Evolutionary conservation across 2,113 vertebrate species (phyloP), one percentile per base, ranked within the genome.

Genomic region (Corvus moneduloides): DNA sequence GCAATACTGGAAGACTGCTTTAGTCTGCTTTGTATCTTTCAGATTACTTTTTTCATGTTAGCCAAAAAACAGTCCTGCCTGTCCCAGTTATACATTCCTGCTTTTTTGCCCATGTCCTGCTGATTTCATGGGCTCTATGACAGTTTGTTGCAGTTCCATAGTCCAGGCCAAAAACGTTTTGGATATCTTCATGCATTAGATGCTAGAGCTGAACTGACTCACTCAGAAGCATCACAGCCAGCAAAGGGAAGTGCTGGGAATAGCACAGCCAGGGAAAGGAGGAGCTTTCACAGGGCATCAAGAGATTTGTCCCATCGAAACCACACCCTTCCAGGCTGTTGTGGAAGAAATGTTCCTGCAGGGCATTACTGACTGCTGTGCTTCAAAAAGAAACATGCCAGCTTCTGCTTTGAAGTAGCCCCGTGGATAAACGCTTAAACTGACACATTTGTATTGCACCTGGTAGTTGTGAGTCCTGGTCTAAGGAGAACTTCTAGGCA

Each of bases 241-340:
- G 24, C 37, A 66, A 59, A 62, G 52, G 55, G 35, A 58, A 89
- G 41, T 3, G 4, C 44, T 0, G 0, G 55, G 49, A 81, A 58
- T 1, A 58, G 59, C 41, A 32, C 0, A 2, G 17, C 15, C 55
- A 41, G 37, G 62, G 32, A 62, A 74, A 67, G 46, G 44, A 76
- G 33, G 26, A 85, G 58, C 0, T 0, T 15, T 23, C 8, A 14
- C 2, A 2, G 3, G 5, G 14, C n/a, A 66, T 46, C 33, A 16
- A 26, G 61, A 79, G 39, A 63, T 48, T 63, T 43, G 16, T 43
- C 49, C n/a, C 49, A 39, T 75, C 21, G 59, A 93, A 93, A 48
- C 62, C 46, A 33, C 2, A 2, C 16, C 39, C 30, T 52, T 14
- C 7, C 0, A 1, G 55, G 46, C 39, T 69, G 55, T 7, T 7